phyloP scores from a whole-genome alignment of 2,888 invertebrate genomes.

The Drosophila phalerata region DNA sequence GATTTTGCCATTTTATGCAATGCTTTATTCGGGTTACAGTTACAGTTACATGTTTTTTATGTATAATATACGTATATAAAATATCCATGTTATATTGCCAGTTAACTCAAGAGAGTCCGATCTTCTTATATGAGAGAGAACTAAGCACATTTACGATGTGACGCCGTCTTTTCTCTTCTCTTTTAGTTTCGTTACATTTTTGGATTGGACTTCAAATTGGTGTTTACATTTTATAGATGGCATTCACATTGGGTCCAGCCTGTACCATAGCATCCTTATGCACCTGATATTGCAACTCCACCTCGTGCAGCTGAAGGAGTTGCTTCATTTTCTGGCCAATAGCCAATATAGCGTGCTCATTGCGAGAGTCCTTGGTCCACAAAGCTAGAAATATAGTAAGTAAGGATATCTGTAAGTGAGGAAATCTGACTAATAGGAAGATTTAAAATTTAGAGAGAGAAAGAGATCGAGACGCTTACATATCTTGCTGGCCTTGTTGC shows the following conservation, averaged over 20 bases:
- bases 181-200: neutral
- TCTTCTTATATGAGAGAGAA: slow-evolving; percentile 44
- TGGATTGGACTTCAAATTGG: slow-evolving; percentile 1
- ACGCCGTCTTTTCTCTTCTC: slow-evolving; percentile 1
- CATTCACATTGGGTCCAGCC: slow-evolving; percentile 91
- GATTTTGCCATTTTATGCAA: slow-evolving; percentile 21
- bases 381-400: slow-evolving; percentile 87
- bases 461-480: slow-evolving; percentile 86
- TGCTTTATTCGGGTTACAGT: slow-evolving; percentile 28
- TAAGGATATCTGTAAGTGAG: neutral
- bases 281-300: slow-evolving; percentile 89
- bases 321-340: slow-evolving; percentile 95
- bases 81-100: slow-evolving; percentile 10
- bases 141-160: slow-evolving; percentile 49
- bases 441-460: too few species aligned
- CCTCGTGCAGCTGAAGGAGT: slow-evolving; percentile 88
- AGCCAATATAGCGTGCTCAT: slow-evolving; percentile 91
- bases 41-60: slow-evolving; percentile 11
- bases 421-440: neutral
- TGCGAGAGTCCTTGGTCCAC: slow-evolving; percentile 94
- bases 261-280: slow-evolving; percentile 94
- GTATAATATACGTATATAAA: slow-evolving; percentile 8
- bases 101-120: slow-evolving; percentile 28
- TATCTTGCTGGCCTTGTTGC: slow-evolving; percentile 96
- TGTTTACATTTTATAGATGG: slow-evolving; percentile 64